A percentile compares a stretch with the other conserved stretches of the same genome.
These are phyloP conservation scores for Cervus canadensis DNA, from an alignment of 2,113 vertebrate species.

Conservation along the genomic window DNA sequence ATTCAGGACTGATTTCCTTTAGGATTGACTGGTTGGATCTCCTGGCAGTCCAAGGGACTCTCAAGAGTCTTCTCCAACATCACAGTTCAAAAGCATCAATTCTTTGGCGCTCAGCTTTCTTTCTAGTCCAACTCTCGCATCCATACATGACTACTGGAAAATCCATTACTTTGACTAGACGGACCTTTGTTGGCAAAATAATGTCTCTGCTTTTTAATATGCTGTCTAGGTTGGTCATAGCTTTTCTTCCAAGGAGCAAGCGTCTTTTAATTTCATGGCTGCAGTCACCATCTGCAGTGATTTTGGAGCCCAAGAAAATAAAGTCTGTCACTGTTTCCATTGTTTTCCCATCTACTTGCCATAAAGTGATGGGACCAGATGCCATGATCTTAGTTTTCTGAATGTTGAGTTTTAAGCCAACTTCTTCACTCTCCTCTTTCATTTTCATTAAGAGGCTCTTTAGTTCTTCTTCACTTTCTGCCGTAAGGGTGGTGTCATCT, in stretches of 20 bases:
- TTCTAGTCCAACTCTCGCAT: not conserved
- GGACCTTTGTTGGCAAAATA: not conserved
- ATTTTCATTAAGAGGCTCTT: not conserved
- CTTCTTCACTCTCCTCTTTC: not conserved
- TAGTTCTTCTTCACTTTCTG: not conserved
- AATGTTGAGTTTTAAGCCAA: not conserved
- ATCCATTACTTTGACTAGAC: not conserved
- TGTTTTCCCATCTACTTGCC: not conserved
- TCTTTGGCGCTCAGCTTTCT: fast-evolving
- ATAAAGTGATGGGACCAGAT: not conserved
- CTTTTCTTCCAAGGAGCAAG: not conserved
- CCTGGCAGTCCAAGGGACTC: not conserved
- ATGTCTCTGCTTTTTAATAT: not conserved
- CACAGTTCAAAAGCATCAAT: not conserved
- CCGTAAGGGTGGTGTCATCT: not conserved
- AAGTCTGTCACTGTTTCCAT: not conserved
- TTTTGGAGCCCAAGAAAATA: not conserved
- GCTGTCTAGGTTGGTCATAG: not conserved
- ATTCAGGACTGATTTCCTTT: not conserved
- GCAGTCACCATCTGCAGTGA: not conserved
- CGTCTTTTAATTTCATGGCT: not conserved
- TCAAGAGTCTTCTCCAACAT: not conserved
- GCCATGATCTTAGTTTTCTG: not conserved
- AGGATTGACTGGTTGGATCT: not conserved
- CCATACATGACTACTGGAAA: not conserved